Evolutionary conservation across 2,797 vertebrate species (phyloP), one percentile per base, ranked within the genome.

Genomic region (Urophycis tenuis): DNA sequence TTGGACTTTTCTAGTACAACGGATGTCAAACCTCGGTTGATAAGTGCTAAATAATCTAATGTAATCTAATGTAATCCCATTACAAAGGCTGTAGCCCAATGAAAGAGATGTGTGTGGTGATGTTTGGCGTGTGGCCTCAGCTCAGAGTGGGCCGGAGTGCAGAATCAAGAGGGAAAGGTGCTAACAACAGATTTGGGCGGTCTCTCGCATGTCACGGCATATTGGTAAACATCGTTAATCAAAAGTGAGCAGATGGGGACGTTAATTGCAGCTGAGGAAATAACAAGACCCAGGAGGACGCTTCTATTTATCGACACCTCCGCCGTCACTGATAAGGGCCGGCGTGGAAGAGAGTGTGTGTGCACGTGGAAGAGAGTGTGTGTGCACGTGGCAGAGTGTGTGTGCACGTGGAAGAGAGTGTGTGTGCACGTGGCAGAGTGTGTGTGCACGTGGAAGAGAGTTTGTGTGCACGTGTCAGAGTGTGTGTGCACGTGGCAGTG

Each of bases 211-310:
- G 84, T 85, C 89, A 84, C 82, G 87, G 90, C 87, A 1, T 94
- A 92, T 96, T 93, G 93, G 94, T 96, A 95, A 96, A 96, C 94
- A 95, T 92, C 89, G 89, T 95, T 96, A 96, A 96, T 96, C 95
- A 96, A 90, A 89, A 93, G 93, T 96, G 95, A 95, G 94, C 96
- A 96, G 95, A 96, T 96, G 95, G 93, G 89, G 90, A 91, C 88
- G 93, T 92, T 96, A 96, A 97, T 96, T 96, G 94, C 93, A 94
- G 94, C 92, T 92, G 93, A 92, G 94, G 92, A 96, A 93, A 94
- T 74, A 92, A 92, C 92, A 90, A 92, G 94, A 95, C 95, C 95
- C 94, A 67, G 91, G 81, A 93, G 94, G 95, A 95, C 93, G 93
- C 93, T 94, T 95, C 92, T 93, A 93, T 95, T 95, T 93, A 93